Base-by-base conservation (phyloP, 2,888 invertebrate genomes). In the Phyto melanocephala region DNA sequence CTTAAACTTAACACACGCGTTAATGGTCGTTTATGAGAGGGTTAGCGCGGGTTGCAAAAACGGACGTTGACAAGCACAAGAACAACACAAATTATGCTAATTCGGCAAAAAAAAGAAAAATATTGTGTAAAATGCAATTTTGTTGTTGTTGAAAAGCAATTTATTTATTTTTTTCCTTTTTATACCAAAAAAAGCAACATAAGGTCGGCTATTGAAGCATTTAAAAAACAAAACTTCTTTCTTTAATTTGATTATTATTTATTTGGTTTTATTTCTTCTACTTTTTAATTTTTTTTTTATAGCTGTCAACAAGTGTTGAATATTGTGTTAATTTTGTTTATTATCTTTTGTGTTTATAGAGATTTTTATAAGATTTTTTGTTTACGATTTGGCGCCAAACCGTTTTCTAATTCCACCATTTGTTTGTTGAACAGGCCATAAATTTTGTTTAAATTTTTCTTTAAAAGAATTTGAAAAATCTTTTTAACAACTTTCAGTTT, bases 371-470 rank as follows among this genome's bases (percentile, higher is more conserved):
- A 54, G 35, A 15, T 54, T 24, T 68, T 60, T 33, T 52, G 11
- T 65, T 40, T n/a, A 40, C 50, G 10, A 78, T 71, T 80, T 70
- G 68, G 70, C 76, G 70, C 62, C 50, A 63, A 76, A 70, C 54
- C 17, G 28, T 7, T 63, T 22, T n/a, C 5, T 13, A 7, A 40
- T 24, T 42, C 11, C 10, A 37, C 17, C 6, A 42, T 42, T 42
- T 42, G 13, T 42, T 42, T 60, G n/a, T 22, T 60, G 10, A 40
- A 42, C 11, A 15, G 56, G 35, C 35, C 35, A 11, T 60, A 2
- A 47, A 47, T 2, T 22, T 20, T 47, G 3, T 47, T 20, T 11
- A 20, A 20, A 47, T 20, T 20, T 7, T 47, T 10, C 10, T 20
- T 20, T 47, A 11, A 37, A 37, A 37, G 11, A 37, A 37, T 10